Conservation (phyloP, 2,113 vertebrate genomes). For the Cryptoleucopteryx plumbea region DNA sequence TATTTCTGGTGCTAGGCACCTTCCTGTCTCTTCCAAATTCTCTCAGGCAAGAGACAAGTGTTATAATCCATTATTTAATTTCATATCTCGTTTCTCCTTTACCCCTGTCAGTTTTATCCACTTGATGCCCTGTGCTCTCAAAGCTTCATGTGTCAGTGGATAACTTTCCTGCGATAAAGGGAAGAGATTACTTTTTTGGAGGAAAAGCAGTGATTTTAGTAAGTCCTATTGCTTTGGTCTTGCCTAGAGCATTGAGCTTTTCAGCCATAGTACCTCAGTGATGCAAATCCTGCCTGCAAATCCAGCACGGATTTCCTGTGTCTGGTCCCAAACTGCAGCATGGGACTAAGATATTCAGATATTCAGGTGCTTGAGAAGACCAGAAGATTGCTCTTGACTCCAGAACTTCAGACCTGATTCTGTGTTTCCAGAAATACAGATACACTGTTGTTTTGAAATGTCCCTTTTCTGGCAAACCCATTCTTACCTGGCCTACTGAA, state of each 20-base stretch:
- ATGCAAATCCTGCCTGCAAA: not conserved
- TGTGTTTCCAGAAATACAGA: not conserved
- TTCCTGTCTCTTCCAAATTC: not conserved
- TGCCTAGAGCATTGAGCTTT: not conserved
- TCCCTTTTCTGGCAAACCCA: not conserved
- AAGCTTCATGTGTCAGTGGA: not conserved
- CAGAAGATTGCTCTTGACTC: not conserved
- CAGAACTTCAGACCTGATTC: not conserved
- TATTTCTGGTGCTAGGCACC: not conserved
- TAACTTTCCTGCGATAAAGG: not conserved
- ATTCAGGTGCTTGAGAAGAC: not conserved
- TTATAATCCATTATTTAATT: constrained; percentile 29
- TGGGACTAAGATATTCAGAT: not conserved
- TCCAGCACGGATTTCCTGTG: not conserved
- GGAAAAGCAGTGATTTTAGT: not conserved
- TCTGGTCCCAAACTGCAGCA: not conserved
- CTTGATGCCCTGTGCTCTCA: not conserved
- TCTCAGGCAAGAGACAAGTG: not conserved
- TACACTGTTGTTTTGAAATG: not conserved
- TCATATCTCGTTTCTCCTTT: not conserved
- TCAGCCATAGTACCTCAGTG: not conserved
- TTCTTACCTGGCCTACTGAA: not conserved
- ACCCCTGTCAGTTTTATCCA: not conserved
- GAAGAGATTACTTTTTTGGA: not conserved
- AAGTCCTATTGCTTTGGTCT: not conserved